Percentiles rank a stretch among this genome's conserved stretches.
phyloP scores from a whole-genome alignment of 1,140 invertebrate species.

The Myzus persicae region DNA sequence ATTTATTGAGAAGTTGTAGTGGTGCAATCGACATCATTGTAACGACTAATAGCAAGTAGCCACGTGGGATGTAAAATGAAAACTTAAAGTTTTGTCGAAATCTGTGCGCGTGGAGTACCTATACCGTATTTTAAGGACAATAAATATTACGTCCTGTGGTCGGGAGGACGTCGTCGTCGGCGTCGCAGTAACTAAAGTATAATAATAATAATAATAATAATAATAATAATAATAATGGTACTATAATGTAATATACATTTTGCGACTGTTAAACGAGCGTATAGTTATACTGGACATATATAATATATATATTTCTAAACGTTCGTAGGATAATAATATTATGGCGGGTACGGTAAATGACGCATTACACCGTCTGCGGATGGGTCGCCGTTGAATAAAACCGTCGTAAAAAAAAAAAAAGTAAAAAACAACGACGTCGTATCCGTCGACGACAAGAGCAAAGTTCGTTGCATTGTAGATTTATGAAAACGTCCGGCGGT shows the following conservation, averaged over 20 bases:
- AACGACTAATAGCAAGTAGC: neutral
- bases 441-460: neutral
- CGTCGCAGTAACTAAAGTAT: neutral
- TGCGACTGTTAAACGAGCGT: conserved; percentile 5
- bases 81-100: neutral
- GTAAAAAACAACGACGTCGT: neutral
- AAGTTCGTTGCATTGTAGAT: conserved; percentile 35
- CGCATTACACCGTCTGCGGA: neutral
- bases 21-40: neutral
- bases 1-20: neutral
- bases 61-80: neutral
- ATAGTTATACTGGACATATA: neutral
- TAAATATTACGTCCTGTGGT: neutral
- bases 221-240: too few relatives aligned
- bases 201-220: too few relatives aligned
- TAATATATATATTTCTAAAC: neutral
- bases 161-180: too few relatives aligned
- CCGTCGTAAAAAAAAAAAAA: neutral
- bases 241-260: neutral
- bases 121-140: neutral
- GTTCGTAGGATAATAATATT: neutral
- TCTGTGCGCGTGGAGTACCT: neutral
- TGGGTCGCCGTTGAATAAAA: conserved; percentile 14
- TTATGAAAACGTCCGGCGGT: conserved; percentile 17
- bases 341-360: neutral